A percentile compares a stretch with the other conserved stretches of the same genome.
Conservation (phyloP, 2,888 invertebrate species). For the Drosophila paramelanica region DNA sequence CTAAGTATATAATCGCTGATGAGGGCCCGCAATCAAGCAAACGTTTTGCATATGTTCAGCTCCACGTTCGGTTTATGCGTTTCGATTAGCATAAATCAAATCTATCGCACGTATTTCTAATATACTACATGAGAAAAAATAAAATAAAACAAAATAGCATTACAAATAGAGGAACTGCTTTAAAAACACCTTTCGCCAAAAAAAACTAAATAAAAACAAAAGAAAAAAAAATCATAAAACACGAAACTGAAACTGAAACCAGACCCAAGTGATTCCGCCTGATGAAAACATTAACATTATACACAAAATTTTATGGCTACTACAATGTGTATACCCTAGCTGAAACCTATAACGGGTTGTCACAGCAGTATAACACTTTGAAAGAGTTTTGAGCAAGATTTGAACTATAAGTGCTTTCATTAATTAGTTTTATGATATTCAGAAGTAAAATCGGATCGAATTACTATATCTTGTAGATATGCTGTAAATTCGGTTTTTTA, state of each 20-base stretch:
- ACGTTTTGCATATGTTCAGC: conserved; percentile 69
- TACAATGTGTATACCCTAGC: conserved; percentile 47
- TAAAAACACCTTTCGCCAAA: conserved; percentile 72
- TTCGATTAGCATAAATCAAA: conserved; percentile 76
- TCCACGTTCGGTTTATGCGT: conserved; percentile 56
- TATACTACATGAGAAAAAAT: neutral
- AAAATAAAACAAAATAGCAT: conserved; percentile 43
- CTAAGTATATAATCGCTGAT: conserved; percentile 21
- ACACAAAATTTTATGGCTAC: conserved; percentile 70
- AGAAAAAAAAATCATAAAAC: conserved; percentile 35
- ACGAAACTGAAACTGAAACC: conserved; percentile 45
- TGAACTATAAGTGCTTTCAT: no score
- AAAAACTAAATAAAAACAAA: conserved; percentile 11
- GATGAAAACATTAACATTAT: conserved; percentile 78
- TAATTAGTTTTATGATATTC: no score
- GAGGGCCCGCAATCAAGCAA: conserved; percentile 54
- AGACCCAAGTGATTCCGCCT: conserved; percentile 51
- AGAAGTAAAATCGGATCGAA: no score
- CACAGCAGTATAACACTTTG: no score
- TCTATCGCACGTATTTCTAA: conserved; percentile 40
- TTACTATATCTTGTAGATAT: no score
- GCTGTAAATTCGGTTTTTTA: no score
- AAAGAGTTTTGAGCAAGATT: neutral
- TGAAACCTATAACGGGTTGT: no score
- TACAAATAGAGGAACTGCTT: conserved; percentile 66